A percentile compares a stretch with the other conserved stretches of the same genome.
phyloP scores from a whole-genome alignment of 2,888 invertebrate genomes.

The Empis stercorea region DNA sequence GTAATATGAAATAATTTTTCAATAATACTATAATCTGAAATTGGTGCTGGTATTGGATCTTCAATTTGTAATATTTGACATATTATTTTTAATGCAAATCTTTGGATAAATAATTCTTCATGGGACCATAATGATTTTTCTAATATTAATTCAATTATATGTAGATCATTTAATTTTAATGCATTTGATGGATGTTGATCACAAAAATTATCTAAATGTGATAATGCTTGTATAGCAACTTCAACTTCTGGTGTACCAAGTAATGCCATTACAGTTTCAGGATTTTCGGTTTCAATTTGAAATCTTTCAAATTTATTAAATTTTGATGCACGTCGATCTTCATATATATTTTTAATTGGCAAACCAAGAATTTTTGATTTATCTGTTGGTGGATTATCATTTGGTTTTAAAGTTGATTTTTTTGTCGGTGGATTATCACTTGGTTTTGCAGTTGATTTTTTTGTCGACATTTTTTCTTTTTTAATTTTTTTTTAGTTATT shows the following conservation, averaged over 20 bases:
- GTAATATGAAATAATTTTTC: conserved; percentile 2
- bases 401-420: too few species aligned
- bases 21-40: not conserved
- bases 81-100: conserved; percentile 10
- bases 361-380: too few species aligned
- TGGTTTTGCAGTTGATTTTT: too few species aligned
- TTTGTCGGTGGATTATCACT: too few species aligned
- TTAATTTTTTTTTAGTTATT: too few species aligned
- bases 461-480: too few species aligned
- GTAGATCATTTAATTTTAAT: conserved; percentile 1
- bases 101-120: conserved; percentile 2
- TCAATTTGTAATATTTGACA: conserved; percentile 4
- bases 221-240: conserved; percentile 3
- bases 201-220: conserved; percentile 8
- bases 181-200: conserved; percentile 3
- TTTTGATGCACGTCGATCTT: not conserved
- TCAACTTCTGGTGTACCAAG: conserved; percentile 6
- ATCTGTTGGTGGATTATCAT: too few species aligned
- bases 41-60: not conserved
- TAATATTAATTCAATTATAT: conserved; percentile 5
- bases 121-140: conserved; percentile 4
- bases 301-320: not conserved
- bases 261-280: conserved; percentile 5
- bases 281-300: not conserved
- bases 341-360: too few species aligned